Conservation (phyloP, 1,140 invertebrate genomes). For the Dendroctonus valens region DNA sequence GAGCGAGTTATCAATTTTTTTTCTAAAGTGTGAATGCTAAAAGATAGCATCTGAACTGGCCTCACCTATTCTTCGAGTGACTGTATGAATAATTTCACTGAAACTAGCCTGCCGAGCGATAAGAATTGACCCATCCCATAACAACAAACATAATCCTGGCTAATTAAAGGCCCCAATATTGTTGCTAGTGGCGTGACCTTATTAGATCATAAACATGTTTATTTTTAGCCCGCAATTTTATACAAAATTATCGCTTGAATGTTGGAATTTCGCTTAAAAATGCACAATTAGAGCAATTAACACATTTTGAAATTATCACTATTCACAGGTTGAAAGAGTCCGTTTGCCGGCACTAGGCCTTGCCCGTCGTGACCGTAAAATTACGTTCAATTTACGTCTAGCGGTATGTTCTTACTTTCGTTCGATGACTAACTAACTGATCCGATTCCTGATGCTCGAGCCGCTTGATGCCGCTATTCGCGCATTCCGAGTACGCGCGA, state of each 20-base stretch:
- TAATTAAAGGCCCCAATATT: conserved; percentile 19
- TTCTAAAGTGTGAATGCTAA: too few species aligned
- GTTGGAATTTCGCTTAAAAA: too few species aligned
- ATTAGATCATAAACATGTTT: conserved; percentile 13
- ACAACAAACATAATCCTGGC: background rate
- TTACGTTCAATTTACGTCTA: conserved; percentile 12
- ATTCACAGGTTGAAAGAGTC: background rate
- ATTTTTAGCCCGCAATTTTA: conserved; percentile 9
- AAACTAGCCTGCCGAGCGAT: too few species aligned
- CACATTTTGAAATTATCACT: too few species aligned
- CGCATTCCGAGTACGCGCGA: conserved; percentile 24
- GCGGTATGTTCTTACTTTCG: conserved; percentile 19
- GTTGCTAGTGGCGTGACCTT: conserved; percentile 11
- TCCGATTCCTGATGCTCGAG: conserved; percentile 14
- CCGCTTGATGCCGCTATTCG: conserved; percentile 21
- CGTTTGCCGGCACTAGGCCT: conserved; percentile 1
- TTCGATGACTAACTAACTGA: conserved; percentile 29
- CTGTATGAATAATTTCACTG: too few species aligned
- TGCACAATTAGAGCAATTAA: too few species aligned
- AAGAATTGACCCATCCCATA: background rate
- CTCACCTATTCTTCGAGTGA: too few species aligned
- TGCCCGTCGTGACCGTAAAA: conserved; percentile 4
- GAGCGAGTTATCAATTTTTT: too few species aligned
- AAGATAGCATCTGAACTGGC: too few species aligned
- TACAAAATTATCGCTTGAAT: background rate